Evolutionary conservation across 1,140 invertebrate genomes (phyloP), one percentile per base, ranked within the genome.

Genomic region (Drosophila mojavensis): DNA sequence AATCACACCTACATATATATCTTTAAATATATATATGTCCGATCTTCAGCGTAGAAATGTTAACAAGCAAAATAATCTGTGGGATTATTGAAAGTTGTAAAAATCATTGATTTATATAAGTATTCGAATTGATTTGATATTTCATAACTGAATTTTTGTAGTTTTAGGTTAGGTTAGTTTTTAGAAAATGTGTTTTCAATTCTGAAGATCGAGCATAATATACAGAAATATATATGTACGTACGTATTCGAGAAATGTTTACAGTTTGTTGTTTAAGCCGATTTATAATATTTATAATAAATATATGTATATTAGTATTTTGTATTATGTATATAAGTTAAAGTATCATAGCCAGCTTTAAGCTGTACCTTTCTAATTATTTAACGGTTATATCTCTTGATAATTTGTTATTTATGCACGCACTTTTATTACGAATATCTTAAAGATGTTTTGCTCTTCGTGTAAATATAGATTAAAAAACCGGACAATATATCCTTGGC

Each of bases 381-480:
- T 78, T 60, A 79, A 60, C 63, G 60, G 43, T 73, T 79, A 62
- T 63, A 53, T 73, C 53, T 63, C 51, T 65, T 68, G 67, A 78
- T 71, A 68, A 75, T 83, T 76, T 54, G 17, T 75, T 48, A 59
- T 39, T 36, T 36, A 36, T 36, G 28, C 28, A 30, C 28, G 28
- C 28, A 30, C 6, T 33, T 9, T 83, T 9, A 79, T 74, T 79
- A 74, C 43, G 56, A 59, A 24, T 70, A 88, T 88, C 84, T 88
- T 89, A 66, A 64, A 88, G 84, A 88, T 84, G 73, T 75, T 82
- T 78, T 79, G 76, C 69, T 88, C 73, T 79, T 65, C 75, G 60
- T 80, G 68, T 79, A 72, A 79, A 75, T 79, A 76, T 79, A 63
- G 65, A 56, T 78, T 74, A 69, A 76, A 70, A 77, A 77, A 69